These are phyloP conservation scores for Berghia stephanieae DNA, from an alignment of 1,140 invertebrate genomes.

Conservation along the genomic window DNA sequence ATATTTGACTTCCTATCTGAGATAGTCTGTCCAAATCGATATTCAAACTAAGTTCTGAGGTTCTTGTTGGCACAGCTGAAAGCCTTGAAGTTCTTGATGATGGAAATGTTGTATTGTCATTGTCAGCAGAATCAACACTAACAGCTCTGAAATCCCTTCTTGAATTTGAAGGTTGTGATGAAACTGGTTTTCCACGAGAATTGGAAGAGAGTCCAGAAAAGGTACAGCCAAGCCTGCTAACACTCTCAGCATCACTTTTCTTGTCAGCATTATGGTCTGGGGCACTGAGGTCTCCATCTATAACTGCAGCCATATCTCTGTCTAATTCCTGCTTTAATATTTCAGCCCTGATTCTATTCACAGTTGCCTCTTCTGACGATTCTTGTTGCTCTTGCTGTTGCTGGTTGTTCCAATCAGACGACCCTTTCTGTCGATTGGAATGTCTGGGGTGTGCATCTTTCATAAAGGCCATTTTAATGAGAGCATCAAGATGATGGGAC, in stretches of 20 bases:
- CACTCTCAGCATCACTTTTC: slow-evolving; percentile 29
- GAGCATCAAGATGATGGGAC: slow-evolving; percentile 67
- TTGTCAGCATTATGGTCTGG: slow-evolving; percentile 64
- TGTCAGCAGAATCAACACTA: slow-evolving; percentile 29
- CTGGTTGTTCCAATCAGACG: no score
- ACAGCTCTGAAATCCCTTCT: slow-evolving; percentile 26
- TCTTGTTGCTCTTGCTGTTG: slow-evolving; percentile 8
- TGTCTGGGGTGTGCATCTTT: no score
- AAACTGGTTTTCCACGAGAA: no score
- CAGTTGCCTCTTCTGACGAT: slow-evolving; percentile 30
- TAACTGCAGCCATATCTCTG: slow-evolving; percentile 51
- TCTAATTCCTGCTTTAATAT: slow-evolving; percentile 58
- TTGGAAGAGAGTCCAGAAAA: not conserved
- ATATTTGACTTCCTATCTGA: slow-evolving; percentile 20
- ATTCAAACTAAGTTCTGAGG: slow-evolving; percentile 28
- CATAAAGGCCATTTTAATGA: slow-evolving; percentile 70
- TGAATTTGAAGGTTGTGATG: no score
- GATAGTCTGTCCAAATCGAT: slow-evolving; percentile 23
- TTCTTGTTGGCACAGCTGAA: not conserved
- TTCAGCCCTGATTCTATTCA: slow-evolving; percentile 25
- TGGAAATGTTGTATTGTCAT: not conserved
- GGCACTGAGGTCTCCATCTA: slow-evolving; percentile 43
- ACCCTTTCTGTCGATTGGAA: no score
- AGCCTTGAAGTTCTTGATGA: not conserved
- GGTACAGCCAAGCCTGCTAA: not conserved